Evolutionary conservation across 2,888 invertebrate genomes (phyloP), one percentile per base, ranked within the genome.

Genomic region (Aelia acuminata): DNA sequence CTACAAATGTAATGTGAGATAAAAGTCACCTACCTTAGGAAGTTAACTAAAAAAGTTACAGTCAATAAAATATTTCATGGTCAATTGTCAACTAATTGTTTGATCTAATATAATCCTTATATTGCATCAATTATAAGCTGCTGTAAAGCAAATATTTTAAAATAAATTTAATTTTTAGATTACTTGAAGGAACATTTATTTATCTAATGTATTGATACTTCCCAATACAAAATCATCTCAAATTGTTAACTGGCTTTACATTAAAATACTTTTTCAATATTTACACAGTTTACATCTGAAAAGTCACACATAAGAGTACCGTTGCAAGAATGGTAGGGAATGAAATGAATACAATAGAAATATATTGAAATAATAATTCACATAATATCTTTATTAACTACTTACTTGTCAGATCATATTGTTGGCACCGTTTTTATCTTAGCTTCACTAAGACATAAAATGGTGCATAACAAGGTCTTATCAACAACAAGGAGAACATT

Each of bases 401-500:
- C 90, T 89, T 90, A 88, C 88, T 89, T 89, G 85, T 90, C 90
- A 90, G 89, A 89, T 90, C 90, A 91, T 90, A 90, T 90, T 88
- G 84, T 63, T 89, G 89, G 90, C 89, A 89, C 89, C 88, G 84
- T 88, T 84, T 89, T 88, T 48, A 86, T 88, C 84, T 70, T 84
- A 80, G 88, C 88, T 88, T 48, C 70, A 88, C 87, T 86, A 80
- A 84, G 87, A 85, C 84, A 85, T 84, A 88, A 88, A 88, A 80
- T 84, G 84, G 57, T 89, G 89, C 89, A 90, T 89, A 90, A 90
- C 89, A 90, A 88, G 87, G 88, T 87, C 84, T 91, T 92, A 92
- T 92, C 92, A 92, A 92, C 91, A 92, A 92, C 91, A 92, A 92
- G 92, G 92, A 92, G 92, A 92, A 92, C 92, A 92, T 91, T 90